phyloP scores from a whole-genome alignment of 2,888 invertebrate species.

The Andrena hattorfiana region DNA sequence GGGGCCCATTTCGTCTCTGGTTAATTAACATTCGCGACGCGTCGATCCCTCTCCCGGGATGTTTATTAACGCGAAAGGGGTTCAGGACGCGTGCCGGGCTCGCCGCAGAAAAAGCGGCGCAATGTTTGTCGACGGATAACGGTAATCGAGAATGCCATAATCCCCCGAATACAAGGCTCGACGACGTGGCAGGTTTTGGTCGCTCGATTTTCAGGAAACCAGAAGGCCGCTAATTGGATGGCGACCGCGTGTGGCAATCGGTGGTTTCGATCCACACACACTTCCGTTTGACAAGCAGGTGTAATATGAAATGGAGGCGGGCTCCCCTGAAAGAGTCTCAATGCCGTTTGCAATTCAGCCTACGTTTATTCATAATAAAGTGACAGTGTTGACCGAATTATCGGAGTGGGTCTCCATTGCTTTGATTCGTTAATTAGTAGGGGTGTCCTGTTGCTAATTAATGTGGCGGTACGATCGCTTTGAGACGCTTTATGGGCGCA shows the following conservation, averaged over 20 bases:
- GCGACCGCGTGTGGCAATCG: conserved; percentile 36
- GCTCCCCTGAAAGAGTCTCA: background rate
- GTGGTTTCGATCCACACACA: conserved; percentile 26
- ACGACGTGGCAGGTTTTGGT: background rate
- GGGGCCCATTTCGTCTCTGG: background rate
- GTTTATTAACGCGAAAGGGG: conserved; percentile 25
- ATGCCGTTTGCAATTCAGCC: background rate
- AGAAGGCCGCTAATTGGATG: conserved; percentile 39
- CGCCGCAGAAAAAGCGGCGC: conserved; percentile 16
- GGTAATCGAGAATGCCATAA: conserved; percentile 26
- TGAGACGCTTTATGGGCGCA: background rate
- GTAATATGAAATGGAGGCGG: background rate
- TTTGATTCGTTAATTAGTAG: background rate
- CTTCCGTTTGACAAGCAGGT: background rate
- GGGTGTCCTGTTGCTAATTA: background rate
- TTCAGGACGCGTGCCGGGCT: background rate
- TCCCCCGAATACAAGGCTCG: conserved; percentile 23
- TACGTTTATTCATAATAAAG: background rate
- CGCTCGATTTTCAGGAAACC: conserved; percentile 25
- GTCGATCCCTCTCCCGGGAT: background rate
- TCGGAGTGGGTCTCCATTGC: background rate
- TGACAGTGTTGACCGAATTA: background rate
- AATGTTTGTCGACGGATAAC: conserved; percentile 16
- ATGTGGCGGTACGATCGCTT: background rate
- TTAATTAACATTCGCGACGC: conserved; percentile 24